Evolutionary conservation across 2,888 invertebrate genomes (phyloP).

Genomic region (Steinernema hermaphroditum): DNA sequence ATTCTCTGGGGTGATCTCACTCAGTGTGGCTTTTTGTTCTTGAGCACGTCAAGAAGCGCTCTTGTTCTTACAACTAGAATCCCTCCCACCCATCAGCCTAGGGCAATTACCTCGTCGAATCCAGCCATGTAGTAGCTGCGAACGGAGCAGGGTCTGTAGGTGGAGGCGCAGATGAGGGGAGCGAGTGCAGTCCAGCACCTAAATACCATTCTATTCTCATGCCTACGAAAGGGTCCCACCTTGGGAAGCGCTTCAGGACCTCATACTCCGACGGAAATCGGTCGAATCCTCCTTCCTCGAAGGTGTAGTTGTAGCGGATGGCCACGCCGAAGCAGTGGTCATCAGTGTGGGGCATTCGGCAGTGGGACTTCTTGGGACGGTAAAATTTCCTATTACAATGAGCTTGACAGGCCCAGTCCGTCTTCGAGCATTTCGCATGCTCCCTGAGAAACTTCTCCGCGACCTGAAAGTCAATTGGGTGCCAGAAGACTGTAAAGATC

Average conservation of each 20-base stretch:
- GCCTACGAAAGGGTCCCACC: not conserved
- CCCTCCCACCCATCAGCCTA: too few relatives aligned
- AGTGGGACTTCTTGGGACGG: not conserved
- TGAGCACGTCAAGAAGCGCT: too few relatives aligned
- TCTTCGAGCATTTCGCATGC: not conserved
- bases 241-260: slow-evolving; percentile 1
- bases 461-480: too few relatives aligned
- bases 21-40: too few relatives aligned
- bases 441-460: not conserved
- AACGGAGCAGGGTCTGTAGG: slow-evolving; percentile 2
- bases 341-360: not conserved
- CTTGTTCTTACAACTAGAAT: too few relatives aligned
- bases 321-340: slow-evolving; percentile 13
- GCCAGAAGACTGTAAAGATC: too few relatives aligned
- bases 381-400: not conserved
- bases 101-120: slow-evolving; percentile 3
- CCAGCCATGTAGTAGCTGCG: not conserved
- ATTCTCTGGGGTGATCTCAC: too few relatives aligned
- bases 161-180: not conserved
- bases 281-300: slow-evolving; percentile 1
- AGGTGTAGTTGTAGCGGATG: slow-evolving; percentile 11
- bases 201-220: not conserved
- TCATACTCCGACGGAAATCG: not conserved
- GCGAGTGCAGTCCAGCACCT: slow-evolving; percentile 12
- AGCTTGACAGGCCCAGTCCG: slow-evolving; percentile 5